Base-by-base conservation (phyloP, 1,140 invertebrate species). In the Drosophila murphyi region DNA sequence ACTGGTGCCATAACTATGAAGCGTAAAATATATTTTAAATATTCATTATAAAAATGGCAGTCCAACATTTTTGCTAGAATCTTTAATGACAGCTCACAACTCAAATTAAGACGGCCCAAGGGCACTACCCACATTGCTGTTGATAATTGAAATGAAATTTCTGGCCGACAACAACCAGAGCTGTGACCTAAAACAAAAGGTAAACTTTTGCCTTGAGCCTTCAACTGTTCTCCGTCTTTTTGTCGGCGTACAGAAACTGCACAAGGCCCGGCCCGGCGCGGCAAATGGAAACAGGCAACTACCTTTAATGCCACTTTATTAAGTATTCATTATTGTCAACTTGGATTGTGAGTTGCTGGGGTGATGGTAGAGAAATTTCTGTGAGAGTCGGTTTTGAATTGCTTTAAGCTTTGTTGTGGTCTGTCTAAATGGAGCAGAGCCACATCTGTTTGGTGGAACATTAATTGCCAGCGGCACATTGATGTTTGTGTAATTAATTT, bases 311-410 rank as follows among this genome's bases (percentile, higher is more conserved):
- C 73, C 80, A 81, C 85, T 83, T 88, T 88, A 88, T 88, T 88
- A 88, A 88, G 83, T 88, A 88, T 88, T 88, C 83, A 88, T 88
- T 88, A 88, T 78, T 77, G 80, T 87, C 83, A 79, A 77, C 83
- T 82, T 78, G 68, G 50, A 59, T 81, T 76, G 71, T 31, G 57
- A 48, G 6, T 28, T 20, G 20, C 20, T 20, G 20, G 20, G 12
- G 34, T 60, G 57, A 47, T n/a, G 10, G 12, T 60, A 48, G 43
- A 47, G 56, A 34, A 32, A 35, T 31, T 47, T 50, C 34, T 65
- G 70, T 59, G 50, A 48, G 56, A 5, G 48, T 60, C 31, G 12
- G 72, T 50, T 48, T 47, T 47, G 56, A 60, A 65, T 72, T 56
- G 56, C 74, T 72, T 59, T 39, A 55, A 59, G 74, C 51, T 63